A percentile compares a stretch with the other conserved stretches of the same genome.
Evolutionary conservation across 1,140 invertebrate genomes (phyloP).

Genomic region (Formica selysi): DNA sequence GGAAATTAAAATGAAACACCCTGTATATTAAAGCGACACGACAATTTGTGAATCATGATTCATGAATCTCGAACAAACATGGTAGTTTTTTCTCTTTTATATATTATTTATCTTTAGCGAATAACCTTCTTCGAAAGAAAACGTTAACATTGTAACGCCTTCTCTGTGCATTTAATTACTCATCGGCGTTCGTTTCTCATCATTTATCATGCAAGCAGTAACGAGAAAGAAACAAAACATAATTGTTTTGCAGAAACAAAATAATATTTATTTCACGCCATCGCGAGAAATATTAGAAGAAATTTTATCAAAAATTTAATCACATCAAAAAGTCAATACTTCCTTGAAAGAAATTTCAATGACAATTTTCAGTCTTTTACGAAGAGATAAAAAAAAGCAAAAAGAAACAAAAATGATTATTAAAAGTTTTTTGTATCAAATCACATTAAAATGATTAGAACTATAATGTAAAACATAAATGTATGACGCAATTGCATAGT

Average conservation of each 20-base stretch:
- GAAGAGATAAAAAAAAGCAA: not conserved
- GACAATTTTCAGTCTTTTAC: not conserved
- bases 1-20: too few relatives aligned
- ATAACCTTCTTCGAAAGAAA: not conserved
- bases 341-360: not conserved
- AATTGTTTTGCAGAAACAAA: conserved; percentile 40
- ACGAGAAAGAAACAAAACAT: not conserved
- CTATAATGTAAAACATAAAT: not conserved
- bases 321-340: too few relatives aligned
- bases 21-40: not conserved
- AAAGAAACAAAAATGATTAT: conserved; percentile 9
- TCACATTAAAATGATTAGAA: not conserved
- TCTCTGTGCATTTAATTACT: conserved; percentile 27
- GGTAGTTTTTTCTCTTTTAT: conserved; percentile 5
- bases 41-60: conserved; percentile 17
- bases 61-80: conserved; percentile 9
- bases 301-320: too few relatives aligned
- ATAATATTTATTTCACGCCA: conserved; percentile 46
- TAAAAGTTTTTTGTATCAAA: not conserved
- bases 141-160: too few relatives aligned
- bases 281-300: not conserved
- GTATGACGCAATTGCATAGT: conserved; percentile 36
- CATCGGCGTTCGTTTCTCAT: not conserved
- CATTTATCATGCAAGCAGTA: conserved; percentile 8
- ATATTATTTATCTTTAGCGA: conserved; percentile 31